These are phyloP conservation scores for Rhynchotus rufescens DNA, from an alignment of 2,797 vertebrate genomes.

Conservation along the genomic window DNA sequence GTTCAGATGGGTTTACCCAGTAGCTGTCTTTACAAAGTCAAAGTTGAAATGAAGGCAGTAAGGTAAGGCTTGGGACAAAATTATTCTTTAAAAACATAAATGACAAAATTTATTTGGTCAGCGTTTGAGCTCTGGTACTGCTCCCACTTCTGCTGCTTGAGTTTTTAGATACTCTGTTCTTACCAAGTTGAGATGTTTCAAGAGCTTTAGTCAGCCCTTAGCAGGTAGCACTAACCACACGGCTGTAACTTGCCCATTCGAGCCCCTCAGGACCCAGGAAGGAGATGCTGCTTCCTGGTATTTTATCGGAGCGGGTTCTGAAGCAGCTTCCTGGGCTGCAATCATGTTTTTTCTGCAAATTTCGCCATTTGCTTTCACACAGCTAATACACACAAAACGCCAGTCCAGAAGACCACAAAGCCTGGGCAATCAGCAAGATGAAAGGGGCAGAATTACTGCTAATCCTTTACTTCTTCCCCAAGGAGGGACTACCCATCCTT, in stretches of 20 bases:
- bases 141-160: neutral
- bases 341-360: neutral
- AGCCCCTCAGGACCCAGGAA: neutral
- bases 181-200: neutral
- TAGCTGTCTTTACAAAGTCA: neutral
- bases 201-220: neutral
- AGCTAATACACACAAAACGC: neutral
- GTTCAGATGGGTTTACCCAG: neutral
- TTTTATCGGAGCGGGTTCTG: neutral
- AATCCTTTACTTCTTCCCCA: neutral
- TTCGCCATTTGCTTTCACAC: neutral
- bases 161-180: neutral
- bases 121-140: neutral
- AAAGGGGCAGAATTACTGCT: neutral
- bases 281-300: neutral
- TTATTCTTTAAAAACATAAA: neutral
- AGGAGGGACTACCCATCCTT: neutral
- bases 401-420: neutral
- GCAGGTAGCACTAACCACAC: neutral
- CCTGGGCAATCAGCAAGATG: neutral
- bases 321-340: neutral
- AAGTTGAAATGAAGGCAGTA: neutral
- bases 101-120: neutral
- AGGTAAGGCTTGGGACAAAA: neutral
- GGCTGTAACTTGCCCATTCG: accelerated